These are phyloP conservation scores for Glaucidium brasilianum DNA, from an alignment of 2,113 vertebrate genomes.

Conservation along the genomic window DNA sequence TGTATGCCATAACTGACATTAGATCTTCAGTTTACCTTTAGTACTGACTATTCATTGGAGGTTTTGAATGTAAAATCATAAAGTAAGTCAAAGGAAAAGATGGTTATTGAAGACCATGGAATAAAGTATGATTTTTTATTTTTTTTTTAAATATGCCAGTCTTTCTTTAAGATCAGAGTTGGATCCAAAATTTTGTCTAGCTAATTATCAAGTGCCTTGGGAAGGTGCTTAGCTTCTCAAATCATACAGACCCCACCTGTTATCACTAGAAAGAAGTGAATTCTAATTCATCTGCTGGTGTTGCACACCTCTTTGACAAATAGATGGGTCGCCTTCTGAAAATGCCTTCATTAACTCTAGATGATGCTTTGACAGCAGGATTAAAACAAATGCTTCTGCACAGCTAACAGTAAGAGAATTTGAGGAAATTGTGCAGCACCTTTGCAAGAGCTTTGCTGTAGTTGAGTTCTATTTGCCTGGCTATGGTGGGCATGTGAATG, in stretches of 20 bases:
- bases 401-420: not conserved
- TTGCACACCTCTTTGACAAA: not conserved
- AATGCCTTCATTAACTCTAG: not conserved
- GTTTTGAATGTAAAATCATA: not conserved
- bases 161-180: not conserved
- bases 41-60: not conserved
- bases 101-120: not conserved
- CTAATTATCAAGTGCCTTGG: not conserved
- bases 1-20: not conserved
- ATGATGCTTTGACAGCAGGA: not conserved
- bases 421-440: not conserved
- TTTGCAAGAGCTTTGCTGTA: not conserved
- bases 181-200: not conserved
- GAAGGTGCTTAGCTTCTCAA: not conserved
- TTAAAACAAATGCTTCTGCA: not conserved
- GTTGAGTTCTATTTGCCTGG: not conserved
- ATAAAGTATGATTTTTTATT: not conserved
- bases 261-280: not conserved
- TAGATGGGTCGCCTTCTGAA: not conserved
- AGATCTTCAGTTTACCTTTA: not conserved
- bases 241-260: not conserved
- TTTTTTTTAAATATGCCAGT: not conserved
- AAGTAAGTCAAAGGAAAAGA: not conserved
- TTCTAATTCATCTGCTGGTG: not conserved
- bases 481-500: not conserved